phyloP scores from a whole-genome alignment of 1,140 invertebrate genomes.

The Trachymyrmex septentrionalis region DNA sequence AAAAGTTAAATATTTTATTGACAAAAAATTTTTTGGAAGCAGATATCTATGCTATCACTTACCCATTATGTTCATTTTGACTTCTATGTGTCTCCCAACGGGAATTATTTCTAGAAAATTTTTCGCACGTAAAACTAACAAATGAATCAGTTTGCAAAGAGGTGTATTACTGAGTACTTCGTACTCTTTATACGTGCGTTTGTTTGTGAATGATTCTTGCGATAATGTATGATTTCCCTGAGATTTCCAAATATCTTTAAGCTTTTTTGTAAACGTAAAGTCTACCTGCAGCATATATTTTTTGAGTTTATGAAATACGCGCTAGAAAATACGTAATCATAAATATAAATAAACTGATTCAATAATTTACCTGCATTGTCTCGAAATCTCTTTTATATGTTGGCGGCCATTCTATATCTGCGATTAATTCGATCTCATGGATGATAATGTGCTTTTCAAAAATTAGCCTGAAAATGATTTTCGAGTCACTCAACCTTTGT shows the following conservation, averaged over 20 bases:
- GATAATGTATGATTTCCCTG: conserved; percentile 76
- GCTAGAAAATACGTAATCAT: background rate
- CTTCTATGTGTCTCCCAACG: conserved; percentile 82
- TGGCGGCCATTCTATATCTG: conserved; percentile 83
- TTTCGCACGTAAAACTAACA: conserved; percentile 80
- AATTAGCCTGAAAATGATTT: conserved; percentile 76
- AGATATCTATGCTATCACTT: conserved; percentile 55
- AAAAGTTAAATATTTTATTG: background rate
- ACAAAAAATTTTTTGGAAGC: conserved; percentile 11
- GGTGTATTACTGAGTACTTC: conserved; percentile 81
- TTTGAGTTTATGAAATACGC: background rate
- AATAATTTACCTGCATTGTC: conserved; percentile 75
- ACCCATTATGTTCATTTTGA: conserved; percentile 83
- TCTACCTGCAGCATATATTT: conserved; percentile 75
- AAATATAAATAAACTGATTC: background rate
- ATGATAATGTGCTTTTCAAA: conserved; percentile 73
- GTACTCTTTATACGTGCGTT: conserved; percentile 80
- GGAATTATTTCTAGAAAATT: conserved; percentile 83
- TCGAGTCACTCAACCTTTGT: conserved; percentile 71
- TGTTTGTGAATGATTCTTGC: conserved; percentile 66
- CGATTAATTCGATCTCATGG: conserved; percentile 79
- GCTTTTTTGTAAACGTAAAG: conserved; percentile 81
- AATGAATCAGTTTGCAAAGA: conserved; percentile 81
- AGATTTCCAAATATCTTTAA: conserved; percentile 80
- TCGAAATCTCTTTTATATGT: conserved; percentile 77